phyloP scores from a whole-genome alignment of 2,888 invertebrate species.

The Xestoiulus laeticollis region DNA sequence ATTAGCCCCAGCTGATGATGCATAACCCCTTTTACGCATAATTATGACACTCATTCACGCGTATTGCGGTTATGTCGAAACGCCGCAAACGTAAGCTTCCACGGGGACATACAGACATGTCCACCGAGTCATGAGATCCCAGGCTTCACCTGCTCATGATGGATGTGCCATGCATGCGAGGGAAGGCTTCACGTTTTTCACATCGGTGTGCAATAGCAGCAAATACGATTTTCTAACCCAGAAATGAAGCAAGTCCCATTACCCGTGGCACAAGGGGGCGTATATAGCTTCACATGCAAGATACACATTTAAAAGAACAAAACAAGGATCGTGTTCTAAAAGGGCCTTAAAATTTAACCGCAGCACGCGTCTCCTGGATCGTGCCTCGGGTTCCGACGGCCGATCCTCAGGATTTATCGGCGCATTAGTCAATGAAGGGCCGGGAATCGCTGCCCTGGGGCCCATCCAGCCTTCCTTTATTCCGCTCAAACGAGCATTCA shows the following conservation, averaged over 20 bases:
- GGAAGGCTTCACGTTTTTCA: neutral
- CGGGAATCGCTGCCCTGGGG: neutral
- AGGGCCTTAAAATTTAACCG: neutral
- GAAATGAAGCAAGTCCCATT: neutral
- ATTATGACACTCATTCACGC: conserved; percentile 26
- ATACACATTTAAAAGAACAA: too few relatives aligned
- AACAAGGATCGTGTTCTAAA: too few relatives aligned
- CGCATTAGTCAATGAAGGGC: neutral
- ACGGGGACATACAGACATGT: too few relatives aligned
- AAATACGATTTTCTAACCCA: neutral
- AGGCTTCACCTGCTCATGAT: neutral
- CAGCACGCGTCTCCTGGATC: neutral
- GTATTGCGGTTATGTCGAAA: neutral
- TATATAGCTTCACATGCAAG: too few relatives aligned
- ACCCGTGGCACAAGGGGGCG: too few relatives aligned
- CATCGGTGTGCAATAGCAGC: neutral
- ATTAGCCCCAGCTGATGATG: neutral
- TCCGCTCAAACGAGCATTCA: conserved; percentile 21
- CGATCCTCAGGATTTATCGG: neutral
- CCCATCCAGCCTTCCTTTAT: neutral
- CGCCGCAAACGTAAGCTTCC: too few relatives aligned
- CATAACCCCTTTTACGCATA: conserved; percentile 18
- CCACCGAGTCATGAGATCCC: too few relatives aligned
- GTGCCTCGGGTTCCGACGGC: neutral
- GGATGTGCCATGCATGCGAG: neutral